These are phyloP conservation scores for Halichoerus grypus DNA, from an alignment of 2,113 vertebrate species.

Conservation along the genomic window DNA sequence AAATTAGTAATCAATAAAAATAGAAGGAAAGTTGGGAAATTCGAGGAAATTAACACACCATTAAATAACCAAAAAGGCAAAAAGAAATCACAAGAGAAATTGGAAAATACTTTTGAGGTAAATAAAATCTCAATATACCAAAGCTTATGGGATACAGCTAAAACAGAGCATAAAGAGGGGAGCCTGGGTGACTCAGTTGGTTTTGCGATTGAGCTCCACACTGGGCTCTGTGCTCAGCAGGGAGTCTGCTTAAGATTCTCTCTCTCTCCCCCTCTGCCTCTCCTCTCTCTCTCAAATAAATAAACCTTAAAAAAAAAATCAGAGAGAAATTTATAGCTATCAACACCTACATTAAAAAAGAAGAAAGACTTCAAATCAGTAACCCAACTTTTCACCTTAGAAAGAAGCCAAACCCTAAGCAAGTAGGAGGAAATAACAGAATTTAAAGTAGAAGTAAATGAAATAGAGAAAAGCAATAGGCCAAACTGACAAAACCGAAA, in stretches of 20 bases:
- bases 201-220: not conserved
- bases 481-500: not conserved
- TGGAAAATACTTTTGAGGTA: not conserved
- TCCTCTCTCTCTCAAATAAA: not conserved
- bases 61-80: not conserved
- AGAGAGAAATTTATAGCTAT: not conserved
- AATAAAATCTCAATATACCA: not conserved
- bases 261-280: rapidly evolving
- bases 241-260: not conserved
- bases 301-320: not conserved
- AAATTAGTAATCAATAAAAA: not conserved
- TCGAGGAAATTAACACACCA: not conserved
- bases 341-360: not conserved
- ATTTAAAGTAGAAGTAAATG: not conserved
- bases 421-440: not conserved
- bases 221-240: not conserved
- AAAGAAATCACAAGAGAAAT: not conserved
- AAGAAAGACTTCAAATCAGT: not conserved
- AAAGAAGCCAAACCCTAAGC: not conserved
- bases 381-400: not conserved
- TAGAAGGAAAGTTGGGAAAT: not conserved
- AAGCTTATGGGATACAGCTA: not conserved
- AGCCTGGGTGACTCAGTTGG: not conserved
- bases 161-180: not conserved
- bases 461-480: not conserved